Evolutionary conservation across 2,797 vertebrate genomes (phyloP).

Genomic region (Pempheris klunzingeri): DNA sequence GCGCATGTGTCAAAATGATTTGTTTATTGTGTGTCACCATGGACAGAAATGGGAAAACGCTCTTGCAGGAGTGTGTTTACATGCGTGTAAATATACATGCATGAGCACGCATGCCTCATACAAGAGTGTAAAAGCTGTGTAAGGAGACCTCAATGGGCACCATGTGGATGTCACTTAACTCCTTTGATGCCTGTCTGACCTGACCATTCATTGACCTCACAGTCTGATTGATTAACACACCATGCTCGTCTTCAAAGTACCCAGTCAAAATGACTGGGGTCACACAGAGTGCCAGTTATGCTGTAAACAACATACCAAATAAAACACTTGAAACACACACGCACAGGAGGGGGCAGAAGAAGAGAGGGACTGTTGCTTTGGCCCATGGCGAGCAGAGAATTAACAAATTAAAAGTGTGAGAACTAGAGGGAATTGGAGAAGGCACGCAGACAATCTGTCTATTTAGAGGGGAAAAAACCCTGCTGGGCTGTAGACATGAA

Average conservation of each 20-base stretch:
- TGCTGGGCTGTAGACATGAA: neutral
- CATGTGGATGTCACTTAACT: conserved; percentile 54
- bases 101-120: conserved; percentile 5
- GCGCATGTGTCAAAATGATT: conserved; percentile 9
- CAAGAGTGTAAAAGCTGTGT: conserved; percentile 21
- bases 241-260: conserved; percentile 65
- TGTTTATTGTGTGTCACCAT: conserved; percentile 2
- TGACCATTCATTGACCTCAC: conserved; percentile 33
- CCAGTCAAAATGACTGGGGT: conserved; percentile 45
- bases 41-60: neutral
- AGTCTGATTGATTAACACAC: conserved; percentile 68
- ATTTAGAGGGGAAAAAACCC: conserved; percentile 28
- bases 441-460: conserved; percentile 16
- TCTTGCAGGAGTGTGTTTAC: conserved; percentile 16
- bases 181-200: conserved; percentile 51
- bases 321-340: conserved; percentile 39
- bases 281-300: conserved; percentile 61
- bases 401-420: conserved; percentile 60
- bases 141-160: conserved; percentile 37
- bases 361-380: conserved; percentile 41
- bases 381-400: conserved; percentile 39
- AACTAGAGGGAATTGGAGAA: conserved; percentile 37
- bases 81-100: neutral
- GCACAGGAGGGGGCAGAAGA: conserved; percentile 26
- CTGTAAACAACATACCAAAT: conserved; percentile 57